A percentile compares a stretch with the other conserved stretches of the same genome.
Evolutionary conservation across 2,113 vertebrate species (phyloP).

Genomic region (Microcebus ravelobensis): DNA sequence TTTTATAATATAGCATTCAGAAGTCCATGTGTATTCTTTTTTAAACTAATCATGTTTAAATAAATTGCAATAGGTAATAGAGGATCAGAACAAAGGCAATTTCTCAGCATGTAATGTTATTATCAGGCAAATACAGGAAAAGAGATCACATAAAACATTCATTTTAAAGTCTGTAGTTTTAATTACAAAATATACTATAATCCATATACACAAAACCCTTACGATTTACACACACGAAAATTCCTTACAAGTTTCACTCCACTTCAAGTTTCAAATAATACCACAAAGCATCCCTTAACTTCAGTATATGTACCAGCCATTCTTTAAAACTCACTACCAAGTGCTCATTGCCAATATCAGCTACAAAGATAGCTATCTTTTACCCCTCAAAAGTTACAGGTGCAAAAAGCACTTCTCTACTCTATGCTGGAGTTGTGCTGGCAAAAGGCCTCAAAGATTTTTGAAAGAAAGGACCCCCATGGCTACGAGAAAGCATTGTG

Average conservation of each 20-base stretch:
- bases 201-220: background rate
- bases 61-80: background rate
- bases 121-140: background rate
- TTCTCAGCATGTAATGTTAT: slow-evolving; percentile 13
- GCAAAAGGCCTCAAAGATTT: slow-evolving; percentile 76
- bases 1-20: background rate
- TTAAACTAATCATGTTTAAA: slow-evolving; percentile 39
- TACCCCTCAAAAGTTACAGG: slow-evolving; percentile 57
- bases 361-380: slow-evolving; percentile 65
- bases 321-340: slow-evolving; percentile 55
- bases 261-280: slow-evolving; percentile 51
- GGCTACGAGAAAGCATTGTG: slow-evolving; percentile 50
- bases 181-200: slow-evolving; percentile 48
- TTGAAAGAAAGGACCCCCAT: slow-evolving; percentile 66
- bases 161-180: background rate
- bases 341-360: slow-evolving; percentile 39
- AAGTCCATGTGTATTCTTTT: slow-evolving; percentile 11
- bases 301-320: background rate
- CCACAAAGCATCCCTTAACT: slow-evolving; percentile 52
- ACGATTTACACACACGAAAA: background rate
- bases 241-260: slow-evolving; percentile 14
- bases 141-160: slow-evolving; percentile 7
- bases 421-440: slow-evolving; percentile 61
- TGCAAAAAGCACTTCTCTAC: slow-evolving; percentile 56
- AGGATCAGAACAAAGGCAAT: background rate